phyloP scores from a whole-genome alignment of 2,888 invertebrate species.

The Crepidodera aurea region DNA sequence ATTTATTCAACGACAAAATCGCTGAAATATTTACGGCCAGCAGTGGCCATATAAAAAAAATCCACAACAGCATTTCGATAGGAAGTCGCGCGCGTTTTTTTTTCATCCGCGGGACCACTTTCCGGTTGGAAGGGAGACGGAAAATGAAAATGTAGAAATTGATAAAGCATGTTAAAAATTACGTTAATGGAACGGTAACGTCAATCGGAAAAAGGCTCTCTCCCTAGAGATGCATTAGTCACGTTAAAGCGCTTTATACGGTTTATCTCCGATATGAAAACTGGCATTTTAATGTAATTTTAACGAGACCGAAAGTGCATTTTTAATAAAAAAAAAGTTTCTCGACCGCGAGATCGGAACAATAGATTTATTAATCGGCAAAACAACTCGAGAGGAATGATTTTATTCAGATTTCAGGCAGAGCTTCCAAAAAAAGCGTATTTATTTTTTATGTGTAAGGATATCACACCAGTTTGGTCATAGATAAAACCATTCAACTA shows the following conservation, averaged over 20 bases:
- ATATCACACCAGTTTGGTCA: too few species aligned
- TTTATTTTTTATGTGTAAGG: too few species aligned
- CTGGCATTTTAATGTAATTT: slow-evolving; percentile 60
- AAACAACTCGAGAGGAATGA: too few species aligned
- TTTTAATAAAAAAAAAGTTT: slow-evolving; percentile 36
- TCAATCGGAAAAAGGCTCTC: slow-evolving; percentile 50
- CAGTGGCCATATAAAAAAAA: background rate
- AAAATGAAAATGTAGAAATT: slow-evolving; percentile 53
- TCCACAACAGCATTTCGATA: slow-evolving; percentile 9
- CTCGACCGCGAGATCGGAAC: slow-evolving; percentile 20
- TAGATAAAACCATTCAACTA: too few species aligned
- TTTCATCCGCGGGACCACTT: slow-evolving; percentile 18
- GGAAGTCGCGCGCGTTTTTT: slow-evolving; percentile 12
- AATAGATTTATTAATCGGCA: background rate
- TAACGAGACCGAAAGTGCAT: slow-evolving; percentile 53
- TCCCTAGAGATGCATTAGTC: slow-evolving; percentile 50
- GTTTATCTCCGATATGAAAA: slow-evolving; percentile 56
- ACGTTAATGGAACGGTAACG: slow-evolving; percentile 55
- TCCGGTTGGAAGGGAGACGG: slow-evolving; percentile 27
- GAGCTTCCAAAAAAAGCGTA: too few species aligned
- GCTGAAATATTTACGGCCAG: background rate
- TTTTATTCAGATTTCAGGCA: too few species aligned
- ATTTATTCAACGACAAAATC: too few species aligned
- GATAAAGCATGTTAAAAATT: slow-evolving; percentile 60
- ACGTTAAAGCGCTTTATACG: slow-evolving; percentile 47